Conservation (phyloP, 2,113 vertebrate species). For the Apteryx owenii region DNA sequence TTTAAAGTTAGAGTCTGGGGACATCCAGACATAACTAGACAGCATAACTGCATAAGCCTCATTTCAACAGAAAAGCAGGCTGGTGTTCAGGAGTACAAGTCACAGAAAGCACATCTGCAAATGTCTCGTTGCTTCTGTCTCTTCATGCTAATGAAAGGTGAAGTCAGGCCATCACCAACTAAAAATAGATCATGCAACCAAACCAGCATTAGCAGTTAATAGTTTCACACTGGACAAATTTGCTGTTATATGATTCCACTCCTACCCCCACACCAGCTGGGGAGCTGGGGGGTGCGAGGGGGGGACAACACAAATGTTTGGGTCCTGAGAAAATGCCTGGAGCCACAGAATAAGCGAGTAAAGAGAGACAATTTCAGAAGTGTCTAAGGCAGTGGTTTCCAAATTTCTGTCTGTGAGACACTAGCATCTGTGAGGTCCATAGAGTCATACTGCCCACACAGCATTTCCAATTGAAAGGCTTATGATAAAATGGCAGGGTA, state of each 20-base stretch:
- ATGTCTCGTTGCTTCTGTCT: not conserved
- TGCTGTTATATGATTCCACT: not conserved
- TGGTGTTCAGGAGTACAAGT: rapidly evolving
- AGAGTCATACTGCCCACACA: not conserved
- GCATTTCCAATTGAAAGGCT: not conserved
- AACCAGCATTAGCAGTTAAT: not conserved
- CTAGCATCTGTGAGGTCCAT: not conserved
- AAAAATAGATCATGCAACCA: not conserved
- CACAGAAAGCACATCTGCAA: not conserved
- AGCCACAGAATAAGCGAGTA: not conserved
- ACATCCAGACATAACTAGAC: rapidly evolving
- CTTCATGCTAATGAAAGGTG: not conserved
- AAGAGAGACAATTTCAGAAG: not conserved
- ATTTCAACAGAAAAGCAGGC: not conserved
- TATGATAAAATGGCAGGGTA: not conserved
- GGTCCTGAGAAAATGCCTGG: not conserved
- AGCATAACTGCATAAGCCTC: rapidly evolving
- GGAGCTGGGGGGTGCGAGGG: not conserved
- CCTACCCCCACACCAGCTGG: not conserved
- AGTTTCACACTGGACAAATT: not conserved
- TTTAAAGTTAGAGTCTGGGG: not conserved
- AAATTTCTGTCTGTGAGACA: not conserved
- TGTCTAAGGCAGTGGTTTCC: not conserved
- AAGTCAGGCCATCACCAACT: not conserved
- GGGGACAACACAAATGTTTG: not conserved